Percentiles rank a stretch among this genome's conserved stretches.
Evolutionary conservation across 2,888 invertebrate genomes (phyloP).

Genomic region (Andrena praecox): DNA sequence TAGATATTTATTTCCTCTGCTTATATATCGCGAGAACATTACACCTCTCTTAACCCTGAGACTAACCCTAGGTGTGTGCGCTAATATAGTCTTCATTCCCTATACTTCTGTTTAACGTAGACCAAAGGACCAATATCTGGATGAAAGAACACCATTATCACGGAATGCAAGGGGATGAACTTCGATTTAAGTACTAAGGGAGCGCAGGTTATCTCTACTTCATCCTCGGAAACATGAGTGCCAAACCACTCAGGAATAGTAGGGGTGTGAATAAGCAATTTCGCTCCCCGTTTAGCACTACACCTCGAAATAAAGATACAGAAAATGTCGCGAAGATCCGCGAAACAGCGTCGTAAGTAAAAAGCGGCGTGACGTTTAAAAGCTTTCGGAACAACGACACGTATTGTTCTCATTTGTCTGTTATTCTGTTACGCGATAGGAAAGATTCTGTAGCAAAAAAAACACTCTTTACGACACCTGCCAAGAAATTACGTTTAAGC

Average conservation of each 20-base stretch:
- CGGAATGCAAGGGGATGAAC: no score
- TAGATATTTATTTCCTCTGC: no score
- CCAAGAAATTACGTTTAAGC: constrained; percentile 57
- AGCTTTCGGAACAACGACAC: background rate
- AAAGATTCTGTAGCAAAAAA: constrained; percentile 53
- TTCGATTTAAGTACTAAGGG: background rate
- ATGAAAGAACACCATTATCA: no score
- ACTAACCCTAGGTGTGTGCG: no score
- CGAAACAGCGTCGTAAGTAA: constrained; percentile 24
- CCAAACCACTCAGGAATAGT: constrained; percentile 72
- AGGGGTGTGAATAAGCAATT: constrained; percentile 75
- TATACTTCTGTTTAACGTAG: no score
- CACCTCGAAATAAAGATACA: constrained; percentile 34
- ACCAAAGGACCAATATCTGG: no score
- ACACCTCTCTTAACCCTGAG: no score
- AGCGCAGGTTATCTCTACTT: background rate
- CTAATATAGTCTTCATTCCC: no score
- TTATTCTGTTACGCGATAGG: constrained; percentile 34
- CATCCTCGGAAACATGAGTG: constrained; percentile 47
- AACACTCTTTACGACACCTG: constrained; percentile 41
- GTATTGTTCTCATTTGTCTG: background rate
- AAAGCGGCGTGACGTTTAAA: background rate
- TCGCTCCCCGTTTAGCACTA: constrained; percentile 72
- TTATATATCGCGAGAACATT: no score
- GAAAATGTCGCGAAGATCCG: background rate